Evolutionary conservation across 2,797 vertebrate genomes (phyloP).

Genomic region (Capromys pilorides): DNA sequence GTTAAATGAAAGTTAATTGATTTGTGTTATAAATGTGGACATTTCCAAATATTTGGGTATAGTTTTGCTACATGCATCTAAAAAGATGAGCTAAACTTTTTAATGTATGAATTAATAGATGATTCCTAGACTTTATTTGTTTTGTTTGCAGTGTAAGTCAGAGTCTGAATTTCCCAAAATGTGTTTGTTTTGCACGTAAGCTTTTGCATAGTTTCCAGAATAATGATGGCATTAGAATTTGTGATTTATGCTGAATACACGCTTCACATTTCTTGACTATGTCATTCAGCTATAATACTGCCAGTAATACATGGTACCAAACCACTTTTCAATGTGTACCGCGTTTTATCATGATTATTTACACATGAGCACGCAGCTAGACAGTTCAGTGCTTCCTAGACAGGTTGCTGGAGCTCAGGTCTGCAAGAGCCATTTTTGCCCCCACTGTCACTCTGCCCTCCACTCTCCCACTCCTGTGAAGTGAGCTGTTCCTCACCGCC

Average conservation of each 20-base stretch:
- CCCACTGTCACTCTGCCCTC: neutral
- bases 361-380: neutral
- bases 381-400: neutral
- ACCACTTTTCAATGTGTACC: neutral
- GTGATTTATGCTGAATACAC: neutral
- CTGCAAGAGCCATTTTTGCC: neutral
- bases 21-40: neutral
- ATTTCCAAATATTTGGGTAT: neutral
- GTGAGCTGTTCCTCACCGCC: neutral
- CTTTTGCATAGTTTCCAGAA: neutral
- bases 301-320: neutral
- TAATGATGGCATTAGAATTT: neutral
- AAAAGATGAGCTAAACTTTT: neutral
- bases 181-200: neutral
- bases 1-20: conserved; percentile 26
- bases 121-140: neutral
- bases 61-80: neutral
- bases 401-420: neutral
- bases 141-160: neutral
- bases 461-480: neutral
- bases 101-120: neutral
- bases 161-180: neutral
- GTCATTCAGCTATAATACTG: neutral
- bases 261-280: neutral
- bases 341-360: neutral